Base-by-base conservation (phyloP, 1,140 invertebrate genomes). In the Euwallacea similis region DNA sequence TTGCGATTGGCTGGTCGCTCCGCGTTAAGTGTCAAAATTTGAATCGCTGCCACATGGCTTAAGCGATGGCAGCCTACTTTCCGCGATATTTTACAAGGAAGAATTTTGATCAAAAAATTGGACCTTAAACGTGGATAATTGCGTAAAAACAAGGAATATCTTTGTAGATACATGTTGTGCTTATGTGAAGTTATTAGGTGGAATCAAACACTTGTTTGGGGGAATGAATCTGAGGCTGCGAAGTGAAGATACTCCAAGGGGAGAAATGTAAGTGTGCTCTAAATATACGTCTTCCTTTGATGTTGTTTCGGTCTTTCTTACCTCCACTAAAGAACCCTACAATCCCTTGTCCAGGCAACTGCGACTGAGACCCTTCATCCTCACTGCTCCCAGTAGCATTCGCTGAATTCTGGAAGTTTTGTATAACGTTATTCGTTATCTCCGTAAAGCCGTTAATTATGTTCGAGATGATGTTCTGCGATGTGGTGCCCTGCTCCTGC, bases 381-480 rank as follows among this genome's bases (percentile, higher is more conserved):
- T 64, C 72, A 65, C 61, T 71, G 2, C 60, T 73, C 13, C 63
- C 68, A 63, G 55, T 55, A 10, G 42, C n/a, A 11, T n/a, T 33
- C 21, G 21, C 21, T 33, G 21, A 33, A 33, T 33, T 33, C 44
- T 71, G 65, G 64, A 72, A 74, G 44, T 74, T 73, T 42, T 66
- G 73, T 42, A 73, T 42, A 69, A 70, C 71, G 44, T 76, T 72
- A 59, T 65, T 75, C 9, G 74, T 62, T 42, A 64, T 11, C n/a
- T 61, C 46, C 43, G 71, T 63, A 46, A 77, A 15, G 0, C 71
- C 66, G 46, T 41, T 61, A 6, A 42, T 47, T 50, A 75, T 64
- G 60, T 72, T 70, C 63, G 78, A 58, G 6, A 76, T 33, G 8
- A 72, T 64, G 58, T 76, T 74, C 62, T 72, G 71, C 41, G 72